Evolutionary conservation across 2,888 invertebrate species (phyloP), one percentile per base, ranked within the genome.

Genomic region (Lepidocyrtinus sp.): DNA sequence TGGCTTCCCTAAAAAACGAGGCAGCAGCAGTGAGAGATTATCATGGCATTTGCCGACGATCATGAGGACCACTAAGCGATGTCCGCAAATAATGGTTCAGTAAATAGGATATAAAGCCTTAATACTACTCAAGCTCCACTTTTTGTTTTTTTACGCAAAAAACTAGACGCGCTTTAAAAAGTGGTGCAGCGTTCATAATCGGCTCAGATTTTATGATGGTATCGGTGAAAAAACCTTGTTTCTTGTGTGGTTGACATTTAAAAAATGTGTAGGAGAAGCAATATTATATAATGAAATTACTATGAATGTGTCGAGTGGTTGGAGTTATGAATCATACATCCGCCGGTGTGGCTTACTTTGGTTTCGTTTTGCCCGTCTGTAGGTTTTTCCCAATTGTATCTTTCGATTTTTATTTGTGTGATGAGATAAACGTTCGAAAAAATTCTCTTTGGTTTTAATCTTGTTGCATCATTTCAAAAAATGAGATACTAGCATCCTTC

Each of bases 331-430:
- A 74, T 74, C 74, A 74, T 59, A 64, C 67, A 65, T 74, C 75
- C 75, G 75, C 68, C 75, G 68, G 25, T 26, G n/a, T 61, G 68
- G 67, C 25, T 74, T 74, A 74, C 74, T 74, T 74, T 73, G 69
- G 25, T n/a, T n/a, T 50, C 25, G 59, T 59, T 61, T 27, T 19
- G 26, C 59, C 70, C 55, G 55, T 55, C 70, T 70, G 59, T 59
- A 70, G 55, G 36, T 17, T 55, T 70, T 70, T 70, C 59, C 59
- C 55, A 70, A 70, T 70, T 70, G 70, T 59, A 50, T 59, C 55
- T 7, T 27, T 59, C 36, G 36, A 7, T 5, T 36, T 27, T 70
- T 70, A 70, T 61, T 68, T 70, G 70, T 59, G 50, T 70, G 19
- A n/a, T n/a, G n/a, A n/a, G n/a, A n/a, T n/a, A n/a, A n/a, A n/a